phyloP scores from a whole-genome alignment of 2,888 invertebrate species.

The Drosophila mimica region DNA sequence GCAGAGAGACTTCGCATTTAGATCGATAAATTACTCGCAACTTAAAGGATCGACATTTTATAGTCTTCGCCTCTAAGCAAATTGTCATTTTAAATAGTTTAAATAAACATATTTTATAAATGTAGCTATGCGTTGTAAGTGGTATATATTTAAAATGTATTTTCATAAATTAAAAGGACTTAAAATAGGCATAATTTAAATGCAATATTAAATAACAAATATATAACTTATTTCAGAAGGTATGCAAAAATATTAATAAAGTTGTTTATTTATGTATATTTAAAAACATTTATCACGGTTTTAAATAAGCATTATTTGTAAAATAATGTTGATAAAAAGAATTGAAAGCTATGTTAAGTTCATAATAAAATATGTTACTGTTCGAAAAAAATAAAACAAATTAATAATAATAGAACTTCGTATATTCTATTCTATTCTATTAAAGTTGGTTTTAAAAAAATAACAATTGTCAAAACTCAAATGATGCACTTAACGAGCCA shows the following conservation, averaged over 20 bases:
- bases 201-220: not conserved
- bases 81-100: not conserved
- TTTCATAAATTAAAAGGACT: too few species aligned
- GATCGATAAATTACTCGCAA: slow-evolving; percentile 4
- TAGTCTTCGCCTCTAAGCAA: not conserved
- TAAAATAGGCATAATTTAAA: not conserved
- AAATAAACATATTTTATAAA: not conserved
- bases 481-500: slow-evolving; percentile 6
- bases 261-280: not conserved
- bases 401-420: not conserved
- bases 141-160: too few species aligned
- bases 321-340: not conserved
- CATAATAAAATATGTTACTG: not conserved
- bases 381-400: not conserved
- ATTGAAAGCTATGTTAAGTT: not conserved
- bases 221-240: too few species aligned
- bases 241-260: too few species aligned
- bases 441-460: not conserved
- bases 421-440: not conserved
- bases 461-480: slow-evolving; percentile 9
- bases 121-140: not conserved
- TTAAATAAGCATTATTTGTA: not conserved
- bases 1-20: not conserved
- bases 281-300: not conserved
- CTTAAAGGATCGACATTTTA: not conserved